A percentile compares a stretch with the other conserved stretches of the same genome.
phyloP scores from a whole-genome alignment of 2,113 vertebrate species.

The Cottus gobio region DNA sequence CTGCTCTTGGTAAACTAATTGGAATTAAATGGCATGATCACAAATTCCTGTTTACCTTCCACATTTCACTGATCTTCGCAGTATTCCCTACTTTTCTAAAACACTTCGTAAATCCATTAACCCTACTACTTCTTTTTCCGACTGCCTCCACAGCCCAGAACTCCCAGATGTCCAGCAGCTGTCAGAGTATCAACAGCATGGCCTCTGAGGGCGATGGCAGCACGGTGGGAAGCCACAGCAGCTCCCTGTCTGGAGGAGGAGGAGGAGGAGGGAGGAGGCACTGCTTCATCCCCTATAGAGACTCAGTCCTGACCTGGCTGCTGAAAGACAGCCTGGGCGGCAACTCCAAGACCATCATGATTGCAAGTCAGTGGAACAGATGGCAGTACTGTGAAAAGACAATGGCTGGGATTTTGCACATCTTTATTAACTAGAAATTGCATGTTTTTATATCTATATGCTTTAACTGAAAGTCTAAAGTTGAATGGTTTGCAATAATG shows the following conservation, averaged over 20 bases:
- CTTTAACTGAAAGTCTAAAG: not conserved
- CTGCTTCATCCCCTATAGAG: slow-evolving; percentile 95
- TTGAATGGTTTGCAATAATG: not conserved
- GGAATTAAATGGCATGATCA: not conserved
- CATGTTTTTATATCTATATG: not conserved
- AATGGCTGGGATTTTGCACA: too few relatives aligned
- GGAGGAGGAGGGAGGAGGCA: slow-evolving; percentile 83
- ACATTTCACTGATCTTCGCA: not conserved
- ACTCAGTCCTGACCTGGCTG: slow-evolving; percentile 97
- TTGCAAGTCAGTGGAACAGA: slow-evolving; percentile 89
- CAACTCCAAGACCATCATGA: slow-evolving; percentile 98
- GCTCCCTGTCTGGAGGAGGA: slow-evolving; percentile 78
- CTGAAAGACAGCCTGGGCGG: slow-evolving; percentile 97
- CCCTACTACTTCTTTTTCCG: not conserved
- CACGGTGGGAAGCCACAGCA: slow-evolving; percentile 80
- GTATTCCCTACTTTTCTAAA: not conserved
- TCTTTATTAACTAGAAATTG: too few relatives aligned
- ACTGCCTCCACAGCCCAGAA: slow-evolving; percentile 89
- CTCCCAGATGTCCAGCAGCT: slow-evolving; percentile 94
- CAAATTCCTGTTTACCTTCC: not conserved
- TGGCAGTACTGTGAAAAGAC: not conserved
- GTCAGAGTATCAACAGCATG: slow-evolving; percentile 92
- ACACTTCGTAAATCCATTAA: not conserved
- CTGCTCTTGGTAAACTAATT: slow-evolving; percentile 88
- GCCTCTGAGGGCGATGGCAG: slow-evolving; percentile 87